Percentiles rank a stretch among this genome's conserved stretches.
phyloP scores from a whole-genome alignment of 2,888 invertebrate species.

The Ennomos erosarius region DNA sequence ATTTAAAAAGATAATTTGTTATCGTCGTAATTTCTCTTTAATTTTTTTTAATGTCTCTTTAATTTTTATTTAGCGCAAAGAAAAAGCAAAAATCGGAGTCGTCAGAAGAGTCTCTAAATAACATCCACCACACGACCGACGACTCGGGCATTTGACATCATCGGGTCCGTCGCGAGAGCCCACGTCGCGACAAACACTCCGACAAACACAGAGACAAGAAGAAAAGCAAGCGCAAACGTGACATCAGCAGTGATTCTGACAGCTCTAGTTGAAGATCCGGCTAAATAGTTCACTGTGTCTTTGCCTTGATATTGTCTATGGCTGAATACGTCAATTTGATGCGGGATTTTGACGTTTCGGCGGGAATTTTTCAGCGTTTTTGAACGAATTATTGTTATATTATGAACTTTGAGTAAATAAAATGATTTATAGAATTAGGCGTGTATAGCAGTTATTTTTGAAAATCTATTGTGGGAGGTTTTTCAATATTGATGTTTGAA shows the following conservation, averaged over 20 bases:
- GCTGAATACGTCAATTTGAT: slow-evolving; percentile 8
- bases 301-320: slow-evolving; percentile 25
- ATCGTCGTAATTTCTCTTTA: too few species aligned
- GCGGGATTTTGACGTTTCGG: slow-evolving; percentile 21
- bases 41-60: background rate
- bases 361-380: slow-evolving; percentile 15
- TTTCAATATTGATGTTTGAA: too few species aligned
- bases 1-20: too few species aligned
- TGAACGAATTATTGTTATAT: slow-evolving; percentile 10
- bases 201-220: slow-evolving; percentile 58
- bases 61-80: slow-evolving; percentile 56
- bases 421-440: too few species aligned
- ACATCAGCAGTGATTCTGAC: slow-evolving; percentile 64
- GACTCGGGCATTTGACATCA: slow-evolving; percentile 84
- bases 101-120: slow-evolving; percentile 74
- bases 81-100: slow-evolving; percentile 76
- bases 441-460: too few species aligned
- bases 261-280: slow-evolving; percentile 69
- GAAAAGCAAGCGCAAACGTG: slow-evolving; percentile 63
- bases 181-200: slow-evolving; percentile 55
- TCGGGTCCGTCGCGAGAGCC: slow-evolving; percentile 73
- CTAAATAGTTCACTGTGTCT: slow-evolving; percentile 20
- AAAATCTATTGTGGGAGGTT: too few species aligned
- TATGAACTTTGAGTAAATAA: background rate
- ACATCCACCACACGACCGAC: slow-evolving; percentile 78